phyloP scores from a whole-genome alignment of 1,140 invertebrate species.

The Anoplophora glabripennis region DNA sequence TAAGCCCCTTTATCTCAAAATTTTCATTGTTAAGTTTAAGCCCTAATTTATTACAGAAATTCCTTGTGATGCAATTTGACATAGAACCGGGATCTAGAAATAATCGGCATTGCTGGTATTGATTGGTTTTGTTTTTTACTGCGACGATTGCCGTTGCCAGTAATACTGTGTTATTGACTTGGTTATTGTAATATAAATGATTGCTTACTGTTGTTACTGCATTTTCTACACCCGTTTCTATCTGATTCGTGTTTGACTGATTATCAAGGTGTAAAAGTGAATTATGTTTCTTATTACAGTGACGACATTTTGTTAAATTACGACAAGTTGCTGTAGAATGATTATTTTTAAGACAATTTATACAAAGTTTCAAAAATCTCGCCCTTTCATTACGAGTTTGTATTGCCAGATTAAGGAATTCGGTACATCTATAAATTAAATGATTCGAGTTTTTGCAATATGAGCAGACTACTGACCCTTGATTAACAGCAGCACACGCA shows the following conservation, averaged over 20 bases:
- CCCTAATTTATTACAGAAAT: slow-evolving; percentile 7
- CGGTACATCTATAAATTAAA: slow-evolving; percentile 13
- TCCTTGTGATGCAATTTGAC: slow-evolving; percentile 14
- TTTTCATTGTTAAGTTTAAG: slow-evolving; percentile 10
- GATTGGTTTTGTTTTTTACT: slow-evolving; percentile 7
- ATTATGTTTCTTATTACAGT: too few species aligned
- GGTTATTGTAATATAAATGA: too few species aligned
- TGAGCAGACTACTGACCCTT: neutral
- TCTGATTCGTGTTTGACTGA: neutral
- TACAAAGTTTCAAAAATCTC: slow-evolving; percentile 1
- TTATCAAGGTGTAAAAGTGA: too few species aligned
- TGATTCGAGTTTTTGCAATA: neutral
- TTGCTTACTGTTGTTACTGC: too few species aligned
- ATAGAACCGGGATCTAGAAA: slow-evolving; percentile 15
- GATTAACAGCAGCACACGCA: neutral
- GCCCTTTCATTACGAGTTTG: slow-evolving; percentile 3
- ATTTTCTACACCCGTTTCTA: neutral
- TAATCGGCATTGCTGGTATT: slow-evolving; percentile 2
- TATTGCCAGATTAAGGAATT: slow-evolving; percentile 10
- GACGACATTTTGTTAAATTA: too few species aligned
- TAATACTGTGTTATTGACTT: slow-evolving; percentile 4
- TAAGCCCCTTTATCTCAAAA: slow-evolving; percentile 12
- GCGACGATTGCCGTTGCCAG: slow-evolving; percentile 15
- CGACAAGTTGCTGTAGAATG: slow-evolving; percentile 3
- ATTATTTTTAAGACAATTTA: slow-evolving; percentile 16